Evolutionary conservation across 1,140 invertebrate species (phyloP), one percentile per base, ranked within the genome.

Genomic region (Ganaspis sp.): DNA sequence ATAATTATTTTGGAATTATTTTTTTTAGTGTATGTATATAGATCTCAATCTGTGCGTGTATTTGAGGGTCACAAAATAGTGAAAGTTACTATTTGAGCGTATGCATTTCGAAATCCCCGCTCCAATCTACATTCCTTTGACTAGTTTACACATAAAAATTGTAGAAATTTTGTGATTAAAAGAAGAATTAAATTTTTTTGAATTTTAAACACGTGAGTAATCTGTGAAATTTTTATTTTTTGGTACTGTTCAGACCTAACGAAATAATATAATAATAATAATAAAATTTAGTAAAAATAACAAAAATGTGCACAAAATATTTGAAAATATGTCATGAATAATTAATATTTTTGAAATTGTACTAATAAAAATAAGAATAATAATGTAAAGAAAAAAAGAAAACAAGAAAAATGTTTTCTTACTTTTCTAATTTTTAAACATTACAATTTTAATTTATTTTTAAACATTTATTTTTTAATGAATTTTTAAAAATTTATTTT

Each of bases 101-200:
- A 58, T 21, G 15, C 21, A 64, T 64, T 64, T 64, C 58, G 26
- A 64, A 64, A 64, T 64, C 11, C 23, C 26, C 26, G 26, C 58
- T 34, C 23, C 12, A 11, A 64, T 29, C 15, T 29, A 34, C 58
- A 64, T 64, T 64, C 23, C 58, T 17, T n/a, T 4, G n/a, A 34
- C 19, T 49, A 49, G 15, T 49, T 17, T 8, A 49, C 17, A 17
- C 4, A n/a, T 17, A n/a, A 49, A 5, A 49, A 49, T 17, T 0
- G 6, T 19, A 15, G 15, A n/a, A 49, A 49, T 19, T 49, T 8
- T 8, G 19, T 49, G n/a, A 17, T 17, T 17, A n/a, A n/a, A n/a
- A n/a, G n/a, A n/a, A n/a, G n/a, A n/a, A n/a, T n/a, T 17, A 1
- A n/a, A 49, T 17, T 49, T 49, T 4, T 49, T 8, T 17, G 8